Base-by-base conservation (phyloP, 2,797 vertebrate genomes). In the Gorsachius magnificus region DNA sequence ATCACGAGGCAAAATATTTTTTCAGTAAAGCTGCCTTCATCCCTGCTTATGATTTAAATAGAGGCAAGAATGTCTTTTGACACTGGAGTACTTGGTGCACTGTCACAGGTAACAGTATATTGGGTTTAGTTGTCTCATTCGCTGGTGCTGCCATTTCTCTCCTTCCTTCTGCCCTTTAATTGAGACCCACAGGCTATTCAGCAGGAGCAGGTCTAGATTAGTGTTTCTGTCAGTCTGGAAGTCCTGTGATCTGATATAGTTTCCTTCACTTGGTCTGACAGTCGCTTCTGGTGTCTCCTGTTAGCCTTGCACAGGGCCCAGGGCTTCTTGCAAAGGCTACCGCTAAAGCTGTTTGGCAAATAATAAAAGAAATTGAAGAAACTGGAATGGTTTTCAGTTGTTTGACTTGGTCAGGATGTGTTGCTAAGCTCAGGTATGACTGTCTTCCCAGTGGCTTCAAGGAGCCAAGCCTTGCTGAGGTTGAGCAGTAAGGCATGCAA, bases 51-150 rank as follows among this genome's bases (percentile, higher is more conserved):
- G 14, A 56, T 74, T 77, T 63, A 78, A 69, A 57, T 21, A 69
- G 46, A 90, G 6, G 14, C 24, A 69, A 41, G 26, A 38, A 38
- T 75, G 45, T 33, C 36, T 68, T 87, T 61, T 85, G 46, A 66
- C 38, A 12, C 18, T 36, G 43, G 26, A 38, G 6, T 35, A 17
- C 26, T 77, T 51, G 22, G 6, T 29, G 28, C 0, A 0, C 7
- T 80, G 5, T 50, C 38, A 58, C 24, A 51, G 26, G 38, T 66
- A 33, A 22, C 7, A 56, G 14, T 36, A 9, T 35, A 24, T 17
- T 36, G 12, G 12, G 16, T 91, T 74, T 71, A 71, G 50, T 69
- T 74, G 35, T 63, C 13, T 63, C 25, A 83, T 80, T 80, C 43
- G 43, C 22, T 65, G 35, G 10, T 58, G 24, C 43, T 82, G 36